Conservation (phyloP, 2,888 invertebrate genomes). For the Lasioglossum marginatum region DNA sequence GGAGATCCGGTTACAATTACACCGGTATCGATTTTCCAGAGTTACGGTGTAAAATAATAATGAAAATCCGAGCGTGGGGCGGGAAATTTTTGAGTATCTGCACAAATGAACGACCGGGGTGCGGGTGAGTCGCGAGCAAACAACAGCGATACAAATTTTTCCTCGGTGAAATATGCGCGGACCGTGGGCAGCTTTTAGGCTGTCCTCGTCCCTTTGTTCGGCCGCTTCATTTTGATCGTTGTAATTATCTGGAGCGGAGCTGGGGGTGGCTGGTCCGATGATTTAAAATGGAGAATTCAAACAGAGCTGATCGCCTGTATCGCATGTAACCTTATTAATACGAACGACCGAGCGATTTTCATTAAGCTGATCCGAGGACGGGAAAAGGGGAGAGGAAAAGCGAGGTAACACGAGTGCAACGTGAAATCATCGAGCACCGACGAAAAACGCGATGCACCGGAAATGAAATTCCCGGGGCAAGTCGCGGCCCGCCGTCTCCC, state of each 20-base stretch:
- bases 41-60: not conserved
- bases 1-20: not conserved
- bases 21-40: not conserved
- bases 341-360: constrained; percentile 54
- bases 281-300: constrained; percentile 54
- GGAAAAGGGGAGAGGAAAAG: not conserved
- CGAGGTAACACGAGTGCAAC: constrained; percentile 20
- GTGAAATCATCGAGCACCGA: constrained; percentile 15
- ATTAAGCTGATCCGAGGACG: constrained; percentile 50
- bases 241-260: constrained; percentile 39
- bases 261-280: not conserved
- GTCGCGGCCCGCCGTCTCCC: constrained; percentile 14
- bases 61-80: not conserved
- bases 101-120: not conserved
- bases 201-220: constrained; percentile 19
- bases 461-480: constrained; percentile 43
- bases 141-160: not conserved
- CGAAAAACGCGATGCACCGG: constrained; percentile 31
- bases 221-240: constrained; percentile 37
- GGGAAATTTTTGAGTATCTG: not conserved
- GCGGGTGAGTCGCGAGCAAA: not conserved
- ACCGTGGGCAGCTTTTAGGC: not conserved
- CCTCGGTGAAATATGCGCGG: not conserved
- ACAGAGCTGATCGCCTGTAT: constrained; percentile 25
- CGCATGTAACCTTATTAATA: constrained; percentile 58